Evolutionary conservation across 2,888 invertebrate species (phyloP), one percentile per base, ranked within the genome.

Genomic region (Tanaodytes sp.): DNA sequence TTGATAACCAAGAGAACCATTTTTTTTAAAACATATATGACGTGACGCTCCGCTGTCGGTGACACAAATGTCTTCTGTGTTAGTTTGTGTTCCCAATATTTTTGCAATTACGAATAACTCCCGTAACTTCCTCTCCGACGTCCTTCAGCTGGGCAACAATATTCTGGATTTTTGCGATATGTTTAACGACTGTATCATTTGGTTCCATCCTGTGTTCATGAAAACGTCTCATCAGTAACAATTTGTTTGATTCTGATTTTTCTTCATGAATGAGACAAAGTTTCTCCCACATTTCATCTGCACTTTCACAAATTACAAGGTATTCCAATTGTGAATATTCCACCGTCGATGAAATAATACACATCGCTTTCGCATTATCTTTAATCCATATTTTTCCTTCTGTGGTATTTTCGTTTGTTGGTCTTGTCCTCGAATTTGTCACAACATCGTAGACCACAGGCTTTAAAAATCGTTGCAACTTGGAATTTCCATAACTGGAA

Each of bases 331-430:
- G 75, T 0, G 39, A 40, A 0, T 54, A 9, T 14, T 75, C 75
- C 4, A 76, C 43, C 14, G 75, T 39, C 5, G 74, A 67, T 0
- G 76, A 72, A 4, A 77, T 65, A 0, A 76, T 2, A 19, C 39
- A 76, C 74, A 74, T 76, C 1, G 76, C 75, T 12, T 43, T 72
- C 6, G 76, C 75, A 16, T 77, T 39, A n/a, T 30, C n/a, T 12
- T 33, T 33, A 3, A 12, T n/a, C 36, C 36, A 33, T 33, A n/a
- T 4, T 12, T 33, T 33, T 3, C 12, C 12, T 4, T 4, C 36
- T 3, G 6, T 12, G 8, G 6, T 12, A 8, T 6, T 4, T 8
- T 8, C 6, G 36, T 6, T 33, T 33, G 5, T 3, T 33, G 36
- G 36, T 33, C 3, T 12, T 12, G 36, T 4, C 4, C 36, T 6